Evolutionary conservation across 2,113 vertebrate genomes (phyloP).

Genomic region (Saguinus midas): DNA sequence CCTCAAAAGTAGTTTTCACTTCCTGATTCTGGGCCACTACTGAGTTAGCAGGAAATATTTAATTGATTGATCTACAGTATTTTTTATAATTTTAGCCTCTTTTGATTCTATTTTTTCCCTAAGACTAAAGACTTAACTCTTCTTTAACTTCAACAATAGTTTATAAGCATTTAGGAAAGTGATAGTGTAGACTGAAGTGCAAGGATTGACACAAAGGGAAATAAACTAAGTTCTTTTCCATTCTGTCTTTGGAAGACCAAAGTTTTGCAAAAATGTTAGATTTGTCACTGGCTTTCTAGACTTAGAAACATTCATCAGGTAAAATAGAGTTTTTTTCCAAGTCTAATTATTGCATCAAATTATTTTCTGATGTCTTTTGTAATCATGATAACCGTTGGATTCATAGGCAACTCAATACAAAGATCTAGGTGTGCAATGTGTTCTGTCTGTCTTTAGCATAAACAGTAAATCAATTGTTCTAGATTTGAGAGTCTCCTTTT

Average conservation of each 20-base stretch:
- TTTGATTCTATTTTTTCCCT: not conserved
- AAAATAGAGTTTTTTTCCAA: constrained; percentile 41
- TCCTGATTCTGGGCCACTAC: not conserved
- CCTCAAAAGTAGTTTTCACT: not conserved
- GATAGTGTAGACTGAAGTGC: not conserved
- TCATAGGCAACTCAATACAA: not conserved
- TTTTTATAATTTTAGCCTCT: not conserved
- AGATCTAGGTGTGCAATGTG: not conserved
- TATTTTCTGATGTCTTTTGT: not conserved
- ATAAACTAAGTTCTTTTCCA: not conserved
- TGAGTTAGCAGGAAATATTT: constrained; percentile 14
- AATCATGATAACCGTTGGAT: constrained; percentile 23
- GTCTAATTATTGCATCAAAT: constrained; percentile 3
- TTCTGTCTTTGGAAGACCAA: not conserved
- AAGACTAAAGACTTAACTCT: not conserved
- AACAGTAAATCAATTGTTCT: not conserved
- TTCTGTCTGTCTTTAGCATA: not conserved
- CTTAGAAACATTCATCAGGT: constrained; percentile 2
- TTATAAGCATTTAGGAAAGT: not conserved
- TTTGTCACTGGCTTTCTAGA: constrained; percentile 19
- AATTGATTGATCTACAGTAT: not conserved
- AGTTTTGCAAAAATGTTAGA: not conserved
- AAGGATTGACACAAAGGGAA: constrained; percentile 2
- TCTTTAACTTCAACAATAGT: not conserved
- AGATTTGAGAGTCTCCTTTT: not conserved